These are phyloP conservation scores for Eupithecia vulgata DNA, from an alignment of 2,888 invertebrate genomes.

Conservation along the genomic window DNA sequence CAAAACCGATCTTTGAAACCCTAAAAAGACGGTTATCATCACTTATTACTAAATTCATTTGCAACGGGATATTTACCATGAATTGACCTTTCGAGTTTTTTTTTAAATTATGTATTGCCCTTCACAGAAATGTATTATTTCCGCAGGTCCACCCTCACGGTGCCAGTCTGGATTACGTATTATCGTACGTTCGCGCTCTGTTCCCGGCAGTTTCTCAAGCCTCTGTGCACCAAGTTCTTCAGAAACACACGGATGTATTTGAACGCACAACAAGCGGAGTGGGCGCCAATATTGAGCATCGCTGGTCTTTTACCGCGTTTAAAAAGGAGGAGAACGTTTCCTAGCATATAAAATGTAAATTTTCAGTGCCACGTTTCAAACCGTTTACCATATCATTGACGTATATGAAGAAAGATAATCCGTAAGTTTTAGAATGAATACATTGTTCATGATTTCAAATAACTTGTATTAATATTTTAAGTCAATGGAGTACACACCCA, in stretches of 20 bases:
- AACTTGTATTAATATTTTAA: neutral
- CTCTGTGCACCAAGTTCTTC: conserved; percentile 90
- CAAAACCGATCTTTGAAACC: no score
- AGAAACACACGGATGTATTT: conserved; percentile 91
- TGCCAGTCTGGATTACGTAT: conserved; percentile 94
- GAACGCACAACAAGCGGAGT: conserved; percentile 90
- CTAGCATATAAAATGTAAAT: conserved; percentile 29
- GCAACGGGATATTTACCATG: no score
- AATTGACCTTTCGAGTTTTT: no score
- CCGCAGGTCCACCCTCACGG: conserved; percentile 95
- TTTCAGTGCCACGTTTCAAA: conserved; percentile 28
- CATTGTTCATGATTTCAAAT: neutral
- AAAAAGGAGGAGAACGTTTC: conserved; percentile 38
- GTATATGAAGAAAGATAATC: conserved; percentile 28
- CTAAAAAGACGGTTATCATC: no score
- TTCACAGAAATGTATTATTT: neutral
- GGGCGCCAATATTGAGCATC: conserved; percentile 92
- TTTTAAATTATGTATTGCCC: no score
- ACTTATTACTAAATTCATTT: no score
- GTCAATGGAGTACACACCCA: neutral
- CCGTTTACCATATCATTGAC: conserved; percentile 48
- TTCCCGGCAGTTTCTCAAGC: conserved; percentile 88
- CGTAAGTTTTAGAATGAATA: neutral
- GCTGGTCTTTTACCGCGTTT: conserved; percentile 94
- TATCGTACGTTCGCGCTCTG: conserved; percentile 94